These are phyloP conservation scores for Ricordea florida DNA, from an alignment of 92 coral and sea anemone species.

Conservation along the genomic window DNA sequence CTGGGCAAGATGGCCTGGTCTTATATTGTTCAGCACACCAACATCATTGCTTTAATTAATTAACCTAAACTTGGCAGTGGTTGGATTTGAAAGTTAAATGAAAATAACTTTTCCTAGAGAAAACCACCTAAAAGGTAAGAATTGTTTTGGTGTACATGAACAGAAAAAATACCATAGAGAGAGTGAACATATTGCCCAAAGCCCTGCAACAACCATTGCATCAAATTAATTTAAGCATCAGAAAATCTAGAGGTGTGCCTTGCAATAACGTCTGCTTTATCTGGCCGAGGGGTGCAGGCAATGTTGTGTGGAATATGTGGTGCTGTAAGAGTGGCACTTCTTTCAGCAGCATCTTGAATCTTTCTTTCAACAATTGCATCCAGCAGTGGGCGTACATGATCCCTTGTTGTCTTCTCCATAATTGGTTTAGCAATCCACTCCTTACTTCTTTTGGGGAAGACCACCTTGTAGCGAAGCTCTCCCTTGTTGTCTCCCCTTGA, in stretches of 20 bases:
- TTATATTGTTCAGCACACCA: too few relatives aligned
- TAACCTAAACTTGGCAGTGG: too few relatives aligned
- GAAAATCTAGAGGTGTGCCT: constrained; percentile 40
- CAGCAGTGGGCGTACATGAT: constrained; percentile 24
- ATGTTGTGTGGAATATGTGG: constrained; percentile 37
- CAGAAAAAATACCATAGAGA: too few relatives aligned
- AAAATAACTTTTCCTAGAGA: too few relatives aligned
- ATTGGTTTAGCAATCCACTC: constrained; percentile 62
- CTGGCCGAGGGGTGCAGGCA: constrained; percentile 36
- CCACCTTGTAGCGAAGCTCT: constrained; percentile 42
- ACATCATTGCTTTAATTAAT: too few relatives aligned
- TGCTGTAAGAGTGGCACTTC: constrained; percentile 33
- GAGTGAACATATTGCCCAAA: too few relatives aligned
- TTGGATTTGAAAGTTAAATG: too few relatives aligned
- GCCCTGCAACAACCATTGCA: too few relatives aligned
- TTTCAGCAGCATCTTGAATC: constrained; percentile 30
- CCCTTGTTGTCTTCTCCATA: constrained; percentile 39
- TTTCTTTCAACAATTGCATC: constrained; percentile 37
- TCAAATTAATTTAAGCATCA: neutral
- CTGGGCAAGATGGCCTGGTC: too few relatives aligned
- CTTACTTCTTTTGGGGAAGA: constrained; percentile 46
- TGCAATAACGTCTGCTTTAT: constrained; percentile 22
- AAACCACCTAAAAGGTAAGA: too few relatives aligned
- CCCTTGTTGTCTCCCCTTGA: constrained; percentile 24
- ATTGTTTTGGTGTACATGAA: too few relatives aligned